Evolutionary conservation across 2,113 vertebrate genomes (phyloP), one percentile per base, ranked within the genome.

Genomic region (Pelecanoides urinatrix): DNA sequence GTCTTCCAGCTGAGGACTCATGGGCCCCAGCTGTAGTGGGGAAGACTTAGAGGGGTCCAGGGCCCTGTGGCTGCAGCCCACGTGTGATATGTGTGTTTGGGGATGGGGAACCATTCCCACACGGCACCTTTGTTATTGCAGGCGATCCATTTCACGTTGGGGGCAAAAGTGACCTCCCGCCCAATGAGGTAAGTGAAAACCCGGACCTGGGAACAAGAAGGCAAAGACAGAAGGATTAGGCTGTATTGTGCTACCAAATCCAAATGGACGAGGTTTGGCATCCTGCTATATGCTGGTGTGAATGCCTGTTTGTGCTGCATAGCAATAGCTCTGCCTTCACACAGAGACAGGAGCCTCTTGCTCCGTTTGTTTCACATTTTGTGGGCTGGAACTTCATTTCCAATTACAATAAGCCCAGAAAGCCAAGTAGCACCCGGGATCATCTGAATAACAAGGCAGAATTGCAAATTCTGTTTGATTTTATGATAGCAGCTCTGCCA

Each of bases 101-200:
- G 9, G 1, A 0, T 3, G 55, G 45, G 45, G 65, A 59, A 38
- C 7, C 10, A 0, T 23, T 79, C 27, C 17, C n/a, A 18, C 91
- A 97, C n/a, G 7, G 44, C 68, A 99, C 99, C 99, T 98, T 99
- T 99, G 94, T 99, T 99, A 96, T 99, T 99, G 98, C 99, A 99
- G 32, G 99, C 99, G 1, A 99, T 99, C 99, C 99, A 99, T 92
- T 99, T 99, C 73, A 99, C 98, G 2, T 98, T 99, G 8, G 99
- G 98, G 32, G 98, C 99, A 86, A 99, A 99, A 3, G 99, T 99
- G 97, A 99, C 98, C 88, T 99, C 99, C 65, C 99, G 98, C 58
- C 99, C 99, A 52, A 99, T 99, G 75, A 99, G 98, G 93, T 99
- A 99, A 3, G 99, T 99, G 98, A 99, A 99, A 73, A 99, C 98